Evolutionary conservation across 2,113 vertebrate species (phyloP), one percentile per base, ranked within the genome.

Genomic region (Petrocephalus microphthalmus): DNA sequence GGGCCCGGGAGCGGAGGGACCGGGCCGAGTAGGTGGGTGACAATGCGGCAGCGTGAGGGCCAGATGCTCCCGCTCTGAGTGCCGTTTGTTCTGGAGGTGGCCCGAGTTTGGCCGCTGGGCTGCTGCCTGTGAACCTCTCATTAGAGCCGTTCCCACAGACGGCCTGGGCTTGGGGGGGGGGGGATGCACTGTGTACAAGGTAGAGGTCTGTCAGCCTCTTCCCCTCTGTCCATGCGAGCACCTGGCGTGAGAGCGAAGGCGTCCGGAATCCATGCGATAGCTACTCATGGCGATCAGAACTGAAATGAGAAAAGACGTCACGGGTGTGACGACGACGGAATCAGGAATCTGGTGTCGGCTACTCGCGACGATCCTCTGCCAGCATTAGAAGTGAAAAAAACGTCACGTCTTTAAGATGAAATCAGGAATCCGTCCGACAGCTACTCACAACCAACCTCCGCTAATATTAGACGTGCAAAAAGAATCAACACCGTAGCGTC

Each of bases 51-150:
- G 85, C 37, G 54, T 8, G 54, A 54, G 2, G 85, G 85, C 85
- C 85, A 86, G 85, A 85, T 85, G 84, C 85, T 86, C 56, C 33
- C 29, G 85, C 64, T 42, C 17, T 22, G 37, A 64, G 20, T 37
- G 54, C 19, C 33, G 85, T 45, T 86, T 64, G 56, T 86, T 64
- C 29, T 45, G 29, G 19, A 86, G 85, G 54, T 71, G 60, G 86
- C 51, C 22, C 42, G 57, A 67, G 86, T 71, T 45, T 51, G 64
- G 87, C 64, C 67, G 33, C 25, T 93, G 94, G 92, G 92, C 91
- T 89, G 90, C 91, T 88, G 94, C 92, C 94, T 90, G 90, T 93
- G 93, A 96, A 96, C 94, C 93, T 92, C 93, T 94, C 94, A 92
- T 94, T 92, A 92, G 92, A 92, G 94, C 91, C 2, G 42, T 94